A percentile compares a stretch with the other conserved stretches of the same genome.
phyloP scores from a whole-genome alignment of 2,888 invertebrate species.

The Drepanosiphum platanoidis region DNA sequence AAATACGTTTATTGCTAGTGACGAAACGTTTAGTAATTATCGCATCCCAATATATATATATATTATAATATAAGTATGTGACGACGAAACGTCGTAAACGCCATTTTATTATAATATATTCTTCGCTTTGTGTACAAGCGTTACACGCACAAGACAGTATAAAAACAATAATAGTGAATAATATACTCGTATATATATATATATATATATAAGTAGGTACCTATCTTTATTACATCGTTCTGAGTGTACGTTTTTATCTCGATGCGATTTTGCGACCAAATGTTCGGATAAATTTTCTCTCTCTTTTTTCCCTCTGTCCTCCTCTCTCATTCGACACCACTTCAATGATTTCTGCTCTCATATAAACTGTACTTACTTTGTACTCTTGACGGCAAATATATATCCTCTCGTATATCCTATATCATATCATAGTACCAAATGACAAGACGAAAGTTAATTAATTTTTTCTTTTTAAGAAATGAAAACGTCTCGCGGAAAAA shows the following conservation, averaged over 20 bases:
- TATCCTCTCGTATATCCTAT: not conserved
- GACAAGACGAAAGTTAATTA: not conserved
- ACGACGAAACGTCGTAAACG: not conserved
- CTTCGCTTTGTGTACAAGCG: not conserved
- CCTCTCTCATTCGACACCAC: too few relatives aligned
- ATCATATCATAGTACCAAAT: not conserved
- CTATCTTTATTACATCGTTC: not conserved
- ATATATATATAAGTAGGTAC: not conserved
- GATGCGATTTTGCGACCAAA: not conserved
- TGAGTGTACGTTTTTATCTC: not conserved
- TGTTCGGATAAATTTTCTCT: not conserved
- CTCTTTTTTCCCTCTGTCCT: too few relatives aligned
- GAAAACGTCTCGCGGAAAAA: not conserved
- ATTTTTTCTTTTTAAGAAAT: not conserved
- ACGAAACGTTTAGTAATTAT: not conserved
- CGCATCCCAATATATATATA: not conserved
- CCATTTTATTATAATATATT: not conserved
- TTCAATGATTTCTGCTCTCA: too few relatives aligned
- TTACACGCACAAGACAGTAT: not conserved
- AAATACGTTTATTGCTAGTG: not conserved
- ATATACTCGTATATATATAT: too few relatives aligned
- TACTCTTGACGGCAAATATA: too few relatives aligned
- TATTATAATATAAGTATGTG: too few relatives aligned
- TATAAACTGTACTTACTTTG: too few relatives aligned
- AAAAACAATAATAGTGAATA: too few relatives aligned